A percentile compares a stretch with the other conserved stretches of the same genome.
Evolutionary conservation across 2,113 vertebrate genomes (phyloP).

Genomic region (Petroica traversi): DNA sequence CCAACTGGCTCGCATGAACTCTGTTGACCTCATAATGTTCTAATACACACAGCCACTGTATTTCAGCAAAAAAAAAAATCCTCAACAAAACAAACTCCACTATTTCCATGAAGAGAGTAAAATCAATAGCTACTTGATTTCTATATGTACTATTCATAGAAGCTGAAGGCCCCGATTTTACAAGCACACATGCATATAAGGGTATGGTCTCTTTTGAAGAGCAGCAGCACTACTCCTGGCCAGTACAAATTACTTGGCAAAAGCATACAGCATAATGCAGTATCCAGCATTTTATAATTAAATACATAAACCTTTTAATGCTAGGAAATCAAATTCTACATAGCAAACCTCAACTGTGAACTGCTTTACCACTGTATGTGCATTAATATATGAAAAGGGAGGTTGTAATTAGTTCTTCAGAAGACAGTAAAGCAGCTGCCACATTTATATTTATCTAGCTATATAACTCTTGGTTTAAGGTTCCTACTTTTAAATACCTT

Average conservation of each 20-base stretch:
- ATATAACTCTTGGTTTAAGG: not conserved
- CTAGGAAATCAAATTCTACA: not conserved
- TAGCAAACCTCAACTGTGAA: not conserved
- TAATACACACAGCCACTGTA: not conserved
- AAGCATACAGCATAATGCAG: not conserved
- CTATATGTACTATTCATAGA: not conserved
- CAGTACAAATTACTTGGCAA: not conserved
- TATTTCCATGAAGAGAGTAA: not conserved
- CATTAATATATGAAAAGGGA: not conserved
- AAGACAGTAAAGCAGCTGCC: not conserved
- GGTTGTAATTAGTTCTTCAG: not conserved
- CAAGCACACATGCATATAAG: not conserved
- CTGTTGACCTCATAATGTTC: not conserved
- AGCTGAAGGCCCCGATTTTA: not conserved
- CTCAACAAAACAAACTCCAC: accelerated
- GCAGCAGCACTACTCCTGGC: not conserved
- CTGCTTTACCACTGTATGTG: not conserved
- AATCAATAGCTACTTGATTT: not conserved
- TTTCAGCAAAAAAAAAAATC: not conserved
- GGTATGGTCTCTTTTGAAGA: not conserved
- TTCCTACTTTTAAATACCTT: not conserved
- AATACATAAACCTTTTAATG: not conserved
- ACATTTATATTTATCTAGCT: not conserved
- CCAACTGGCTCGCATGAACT: not conserved
- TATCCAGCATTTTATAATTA: not conserved